Percentiles rank a stretch among this genome's conserved stretches.
Evolutionary conservation across 92 coral and sea anemone genomes (phyloP).

Genomic region (Scolanthus callimorphus): DNA sequence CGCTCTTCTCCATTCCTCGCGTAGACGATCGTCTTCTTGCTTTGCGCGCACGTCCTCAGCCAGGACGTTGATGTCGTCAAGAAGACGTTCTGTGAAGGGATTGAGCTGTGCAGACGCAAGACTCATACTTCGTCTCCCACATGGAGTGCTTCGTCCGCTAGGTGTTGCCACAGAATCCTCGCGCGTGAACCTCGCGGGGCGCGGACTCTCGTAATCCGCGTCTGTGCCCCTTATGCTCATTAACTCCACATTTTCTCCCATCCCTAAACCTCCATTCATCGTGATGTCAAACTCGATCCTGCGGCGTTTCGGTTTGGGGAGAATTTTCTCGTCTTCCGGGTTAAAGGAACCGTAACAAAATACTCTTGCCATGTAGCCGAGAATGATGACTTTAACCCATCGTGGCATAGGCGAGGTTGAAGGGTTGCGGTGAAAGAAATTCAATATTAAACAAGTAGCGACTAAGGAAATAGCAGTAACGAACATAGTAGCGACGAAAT

Average conservation of each 20-base stretch:
- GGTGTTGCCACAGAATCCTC: slow-evolving; percentile 39
- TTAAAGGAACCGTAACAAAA: slow-evolving; percentile 61
- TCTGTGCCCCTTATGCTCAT: slow-evolving; percentile 24
- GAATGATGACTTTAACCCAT: slow-evolving; percentile 83
- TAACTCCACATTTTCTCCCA: slow-evolving; percentile 38
- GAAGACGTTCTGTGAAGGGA: slow-evolving; percentile 69
- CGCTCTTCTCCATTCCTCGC: slow-evolving; percentile 89
- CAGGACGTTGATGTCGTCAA: slow-evolving; percentile 68
- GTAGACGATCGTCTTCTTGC: slow-evolving; percentile 76
- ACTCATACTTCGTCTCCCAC: slow-evolving; percentile 50
- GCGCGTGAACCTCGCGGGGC: slow-evolving; percentile 29
- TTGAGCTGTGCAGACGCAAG: slow-evolving; percentile 48
- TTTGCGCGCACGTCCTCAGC: slow-evolving; percentile 79
- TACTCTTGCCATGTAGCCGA: slow-evolving; percentile 82
- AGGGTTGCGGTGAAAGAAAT: slow-evolving; percentile 86
- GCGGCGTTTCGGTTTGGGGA: slow-evolving; percentile 31
- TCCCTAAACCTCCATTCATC: slow-evolving; percentile 34
- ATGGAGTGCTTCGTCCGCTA: slow-evolving; percentile 72
- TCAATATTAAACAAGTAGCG: slow-evolving; percentile 79
- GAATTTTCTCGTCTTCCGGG: slow-evolving; percentile 52
- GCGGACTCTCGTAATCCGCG: slow-evolving; percentile 53
- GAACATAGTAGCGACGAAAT: slow-evolving; percentile 81
- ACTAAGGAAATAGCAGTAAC: slow-evolving; percentile 85
- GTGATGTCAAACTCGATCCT: slow-evolving; percentile 50
- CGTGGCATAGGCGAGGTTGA: slow-evolving; percentile 92